Evolutionary conservation across 2,888 invertebrate genomes (phyloP).

Genomic region (Euproctis similis): DNA sequence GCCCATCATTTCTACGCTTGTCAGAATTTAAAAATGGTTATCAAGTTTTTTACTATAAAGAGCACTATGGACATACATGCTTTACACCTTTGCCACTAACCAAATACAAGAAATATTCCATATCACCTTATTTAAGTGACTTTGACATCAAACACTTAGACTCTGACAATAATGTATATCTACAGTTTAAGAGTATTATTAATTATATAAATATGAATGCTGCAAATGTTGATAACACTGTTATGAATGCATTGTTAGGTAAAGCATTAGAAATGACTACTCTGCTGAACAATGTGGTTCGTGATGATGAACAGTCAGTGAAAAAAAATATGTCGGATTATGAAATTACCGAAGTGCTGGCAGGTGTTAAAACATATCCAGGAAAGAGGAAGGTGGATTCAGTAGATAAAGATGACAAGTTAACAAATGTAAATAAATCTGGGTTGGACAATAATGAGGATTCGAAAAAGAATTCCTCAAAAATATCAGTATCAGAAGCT

Average conservation of each 20-base stretch:
- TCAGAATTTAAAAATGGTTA: conserved; percentile 38
- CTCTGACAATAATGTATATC: conserved; percentile 24
- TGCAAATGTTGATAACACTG: conserved; percentile 26
- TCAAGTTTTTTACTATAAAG: conserved; percentile 40
- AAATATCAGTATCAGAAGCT: background rate
- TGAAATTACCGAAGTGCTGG: conserved; percentile 30
- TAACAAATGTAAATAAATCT: conserved; percentile 4
- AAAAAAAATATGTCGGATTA: conserved; percentile 24
- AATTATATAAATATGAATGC: conserved; percentile 34
- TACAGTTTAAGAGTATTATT: conserved; percentile 42
- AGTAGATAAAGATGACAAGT: conserved; percentile 6
- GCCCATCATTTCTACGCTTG: conserved; percentile 38
- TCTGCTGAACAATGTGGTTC: conserved; percentile 27
- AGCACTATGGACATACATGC: conserved; percentile 35
- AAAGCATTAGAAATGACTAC: conserved; percentile 47
- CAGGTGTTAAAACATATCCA: conserved; percentile 17
- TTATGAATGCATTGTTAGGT: conserved; percentile 30
- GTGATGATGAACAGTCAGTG: conserved; percentile 14
- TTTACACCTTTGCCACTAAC: conserved; percentile 11
- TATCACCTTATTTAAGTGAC: conserved; percentile 27
- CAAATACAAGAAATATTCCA: conserved; percentile 30
- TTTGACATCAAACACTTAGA: conserved; percentile 9
- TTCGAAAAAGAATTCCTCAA: background rate
- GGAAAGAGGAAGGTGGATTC: conserved; percentile 18
- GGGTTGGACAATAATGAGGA: conserved; percentile 8